phyloP scores from a whole-genome alignment of 1,140 invertebrate species.

The Mya arenaria region DNA sequence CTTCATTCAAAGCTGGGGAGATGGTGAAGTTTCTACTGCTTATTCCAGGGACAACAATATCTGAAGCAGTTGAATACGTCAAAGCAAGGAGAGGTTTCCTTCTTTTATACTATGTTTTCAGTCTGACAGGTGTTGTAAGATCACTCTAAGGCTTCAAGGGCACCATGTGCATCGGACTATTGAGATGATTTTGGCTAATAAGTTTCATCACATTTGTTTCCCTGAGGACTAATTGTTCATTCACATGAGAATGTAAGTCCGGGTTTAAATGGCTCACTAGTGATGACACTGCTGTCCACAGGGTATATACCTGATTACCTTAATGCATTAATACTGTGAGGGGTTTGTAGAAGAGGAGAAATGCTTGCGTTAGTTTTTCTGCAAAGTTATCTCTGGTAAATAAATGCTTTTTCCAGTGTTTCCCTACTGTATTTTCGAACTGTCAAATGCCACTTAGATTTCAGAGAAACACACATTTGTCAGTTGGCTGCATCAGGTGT shows the following conservation, averaged over 20 bases:
- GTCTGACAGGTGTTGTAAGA: neutral
- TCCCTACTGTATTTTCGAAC: conserved; percentile 5
- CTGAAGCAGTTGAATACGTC: conserved; percentile 10
- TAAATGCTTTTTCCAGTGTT: conserved; percentile 2
- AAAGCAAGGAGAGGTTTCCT: conserved; percentile 27
- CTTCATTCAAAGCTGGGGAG: neutral
- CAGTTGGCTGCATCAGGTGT: conserved; percentile 21
- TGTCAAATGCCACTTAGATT: neutral
- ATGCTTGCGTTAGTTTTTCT: conserved; percentile 32
- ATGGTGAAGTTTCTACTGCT: neutral
- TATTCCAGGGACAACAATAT: neutral
- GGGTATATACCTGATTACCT: conserved; percentile 18
- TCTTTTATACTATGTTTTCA: neutral
- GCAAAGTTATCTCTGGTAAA: conserved; percentile 27
- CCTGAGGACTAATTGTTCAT: neutral
- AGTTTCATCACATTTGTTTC: neutral
- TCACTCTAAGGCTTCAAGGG: conserved; percentile 6
- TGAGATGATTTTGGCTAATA: neutral
- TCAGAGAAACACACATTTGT: conserved; percentile 15
- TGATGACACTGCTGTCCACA: neutral
- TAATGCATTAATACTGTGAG: conserved; percentile 42
- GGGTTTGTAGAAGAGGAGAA: conserved; percentile 40
- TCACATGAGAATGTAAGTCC: neutral
- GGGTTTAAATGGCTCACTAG: conserved; percentile 4
- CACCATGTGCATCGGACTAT: neutral